These are phyloP conservation scores for Gnatocerus cornutus DNA, from an alignment of 2,888 invertebrate species.

Conservation along the genomic window DNA sequence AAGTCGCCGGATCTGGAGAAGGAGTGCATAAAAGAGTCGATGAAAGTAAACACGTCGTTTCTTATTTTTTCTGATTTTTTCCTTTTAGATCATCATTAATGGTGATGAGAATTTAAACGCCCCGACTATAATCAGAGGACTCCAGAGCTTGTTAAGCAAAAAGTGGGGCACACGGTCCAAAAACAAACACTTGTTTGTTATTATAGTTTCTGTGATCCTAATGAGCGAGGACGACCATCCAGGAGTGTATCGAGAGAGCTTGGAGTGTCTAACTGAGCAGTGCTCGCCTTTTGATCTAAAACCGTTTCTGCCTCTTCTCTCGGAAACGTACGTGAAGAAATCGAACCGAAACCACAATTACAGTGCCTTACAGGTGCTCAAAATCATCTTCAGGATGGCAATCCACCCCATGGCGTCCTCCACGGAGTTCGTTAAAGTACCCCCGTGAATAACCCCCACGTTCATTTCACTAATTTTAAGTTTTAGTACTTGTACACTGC, in stretches of 20 bases:
- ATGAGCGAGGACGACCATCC: constrained; percentile 39
- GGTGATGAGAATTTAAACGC: constrained; percentile 12
- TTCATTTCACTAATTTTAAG: neutral
- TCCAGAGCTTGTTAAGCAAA: constrained; percentile 41
- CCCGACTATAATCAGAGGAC: constrained; percentile 26
- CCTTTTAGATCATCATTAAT: constrained; percentile 33
- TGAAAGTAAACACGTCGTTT: constrained; percentile 6
- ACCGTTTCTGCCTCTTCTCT: constrained; percentile 36
- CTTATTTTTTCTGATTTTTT: too few relatives aligned
- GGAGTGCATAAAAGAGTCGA: constrained; percentile 20
- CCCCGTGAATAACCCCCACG: too few relatives aligned
- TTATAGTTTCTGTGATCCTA: constrained; percentile 41
- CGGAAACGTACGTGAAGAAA: constrained; percentile 34
- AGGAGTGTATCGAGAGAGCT: constrained; percentile 39
- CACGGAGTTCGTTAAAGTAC: constrained; percentile 47
- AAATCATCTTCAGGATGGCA: constrained; percentile 48
- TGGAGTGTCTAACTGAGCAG: constrained; percentile 38
- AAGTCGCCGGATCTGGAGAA: constrained; percentile 42
- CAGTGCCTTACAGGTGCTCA: constrained; percentile 38
- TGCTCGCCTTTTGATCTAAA: constrained; percentile 45
- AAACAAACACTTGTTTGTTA: constrained; percentile 42
- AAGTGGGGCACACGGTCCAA: constrained; percentile 45
- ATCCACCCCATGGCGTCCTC: constrained; percentile 50
- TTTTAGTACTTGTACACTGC: constrained; percentile 42
- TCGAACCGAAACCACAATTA: constrained; percentile 11